Conservation (phyloP, 1,140 invertebrate species). For the Drosophila subobscura region DNA sequence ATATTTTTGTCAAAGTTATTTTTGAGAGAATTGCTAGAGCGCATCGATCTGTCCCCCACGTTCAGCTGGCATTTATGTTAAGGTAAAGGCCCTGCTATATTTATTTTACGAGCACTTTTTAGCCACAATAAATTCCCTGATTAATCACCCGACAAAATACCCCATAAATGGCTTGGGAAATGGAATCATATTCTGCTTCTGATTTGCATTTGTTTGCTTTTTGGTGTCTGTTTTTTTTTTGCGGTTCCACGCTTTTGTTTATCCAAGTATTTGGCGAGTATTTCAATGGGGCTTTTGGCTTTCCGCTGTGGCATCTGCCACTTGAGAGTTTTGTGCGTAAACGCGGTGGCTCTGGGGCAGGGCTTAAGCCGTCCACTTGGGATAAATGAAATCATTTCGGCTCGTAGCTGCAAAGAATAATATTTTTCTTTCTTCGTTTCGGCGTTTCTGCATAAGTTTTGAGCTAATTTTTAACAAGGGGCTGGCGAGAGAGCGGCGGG, state of each 20-base stretch:
- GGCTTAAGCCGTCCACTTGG: slow-evolving; percentile 46
- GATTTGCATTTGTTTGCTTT: slow-evolving; percentile 41
- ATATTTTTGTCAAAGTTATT: slow-evolving; percentile 51
- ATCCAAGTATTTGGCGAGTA: slow-evolving; percentile 48
- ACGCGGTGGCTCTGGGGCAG: slow-evolving; percentile 56
- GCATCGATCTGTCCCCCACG: slow-evolving; percentile 3
- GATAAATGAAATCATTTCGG: slow-evolving; percentile 41
- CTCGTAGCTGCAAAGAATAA: slow-evolving; percentile 44
- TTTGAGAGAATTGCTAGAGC: slow-evolving; percentile 43
- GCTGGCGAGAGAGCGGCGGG: slow-evolving; percentile 24
- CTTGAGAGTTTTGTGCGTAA: slow-evolving; percentile 38
- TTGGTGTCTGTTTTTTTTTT: slow-evolving; percentile 2
- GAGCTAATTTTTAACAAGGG: slow-evolving; percentile 48
- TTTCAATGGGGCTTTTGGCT: slow-evolving; percentile 17
- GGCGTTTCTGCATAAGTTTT: slow-evolving; percentile 45
- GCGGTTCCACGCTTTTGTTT: slow-evolving; percentile 42
- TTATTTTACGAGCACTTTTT: slow-evolving; percentile 21
- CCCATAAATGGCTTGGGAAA: slow-evolving; percentile 8
- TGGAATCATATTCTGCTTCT: slow-evolving; percentile 24
- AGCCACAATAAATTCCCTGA: slow-evolving; percentile 37
- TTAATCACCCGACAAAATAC: slow-evolving; percentile 37
- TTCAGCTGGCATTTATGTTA: slow-evolving; percentile 36
- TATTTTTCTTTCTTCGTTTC: slow-evolving; percentile 52
- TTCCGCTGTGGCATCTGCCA: neutral
- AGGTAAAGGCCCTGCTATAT: slow-evolving; percentile 49